Evolutionary conservation across 2,797 vertebrate species (phyloP).

Genomic region (Ctenopoma multispine): DNA sequence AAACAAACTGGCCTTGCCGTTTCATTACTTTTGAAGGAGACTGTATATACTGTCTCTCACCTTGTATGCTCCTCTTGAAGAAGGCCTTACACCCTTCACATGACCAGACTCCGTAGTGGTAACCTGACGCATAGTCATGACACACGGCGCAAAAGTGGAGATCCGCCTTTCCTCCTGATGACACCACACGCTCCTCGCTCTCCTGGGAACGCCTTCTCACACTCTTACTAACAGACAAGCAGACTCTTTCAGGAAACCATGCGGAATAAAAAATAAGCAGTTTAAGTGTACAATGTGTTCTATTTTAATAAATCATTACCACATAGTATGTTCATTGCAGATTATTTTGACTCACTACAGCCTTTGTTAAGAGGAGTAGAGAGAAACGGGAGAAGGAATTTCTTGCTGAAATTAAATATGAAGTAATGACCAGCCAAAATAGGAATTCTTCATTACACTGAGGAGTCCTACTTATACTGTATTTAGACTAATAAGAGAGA

Average conservation of each 20-base stretch:
- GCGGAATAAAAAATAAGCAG: neutral
- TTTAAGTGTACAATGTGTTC: neutral
- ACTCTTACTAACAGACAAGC: conserved; percentile 68
- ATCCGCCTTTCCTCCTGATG: conserved; percentile 85
- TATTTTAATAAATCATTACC: neutral
- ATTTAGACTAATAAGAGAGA: too few species aligned
- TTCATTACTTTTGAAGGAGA: too few species aligned
- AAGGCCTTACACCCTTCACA: conserved; percentile 99
- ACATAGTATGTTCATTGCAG: neutral
- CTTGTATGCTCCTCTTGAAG: conserved; percentile 99
- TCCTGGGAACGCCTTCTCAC: conserved; percentile 67
- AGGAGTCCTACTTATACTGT: too few species aligned
- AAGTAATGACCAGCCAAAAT: neutral
- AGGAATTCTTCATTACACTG: too few species aligned
- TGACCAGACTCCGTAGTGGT: conserved; percentile 99
- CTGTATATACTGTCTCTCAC: conserved; percentile 73
- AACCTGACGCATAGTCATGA: conserved; percentile 96
- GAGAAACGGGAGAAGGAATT: too few species aligned
- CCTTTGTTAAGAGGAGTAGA: neutral
- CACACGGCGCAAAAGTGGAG: conserved; percentile 96
- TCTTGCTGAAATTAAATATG: neutral
- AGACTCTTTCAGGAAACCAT: conserved; percentile 9
- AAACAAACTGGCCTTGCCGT: too few species aligned
- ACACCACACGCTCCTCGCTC: conserved; percentile 78
- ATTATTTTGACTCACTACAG: neutral